Conservation (phyloP, 2,888 invertebrate species). For the Alviniconcha strummeri region DNA sequence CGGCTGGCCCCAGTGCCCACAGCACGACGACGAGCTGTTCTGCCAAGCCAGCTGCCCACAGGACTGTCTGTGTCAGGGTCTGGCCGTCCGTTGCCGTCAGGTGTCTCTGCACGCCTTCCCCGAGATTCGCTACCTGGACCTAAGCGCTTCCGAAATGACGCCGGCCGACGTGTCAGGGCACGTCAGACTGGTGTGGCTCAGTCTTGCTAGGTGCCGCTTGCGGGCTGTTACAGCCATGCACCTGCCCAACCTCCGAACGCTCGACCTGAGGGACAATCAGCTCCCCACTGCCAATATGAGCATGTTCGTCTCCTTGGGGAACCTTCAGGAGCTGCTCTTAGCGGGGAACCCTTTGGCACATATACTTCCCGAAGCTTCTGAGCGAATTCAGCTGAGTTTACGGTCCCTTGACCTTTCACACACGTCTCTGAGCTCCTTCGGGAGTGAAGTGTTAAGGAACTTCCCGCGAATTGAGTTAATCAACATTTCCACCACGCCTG, state of each 20-base stretch:
- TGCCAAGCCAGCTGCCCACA: slow-evolving; percentile 13
- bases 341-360: slow-evolving; percentile 13
- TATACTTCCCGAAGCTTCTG: neutral
- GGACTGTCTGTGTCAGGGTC: slow-evolving; percentile 10
- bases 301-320: slow-evolving; percentile 18
- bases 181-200: slow-evolving; percentile 5
- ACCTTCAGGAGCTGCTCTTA: slow-evolving; percentile 16
- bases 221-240: neutral
- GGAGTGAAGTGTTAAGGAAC: neutral
- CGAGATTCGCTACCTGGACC: slow-evolving; percentile 6
- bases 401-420: neutral
- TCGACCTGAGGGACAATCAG: slow-evolving; percentile 28
- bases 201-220: neutral
- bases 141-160: neutral
- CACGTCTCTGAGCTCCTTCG: neutral
- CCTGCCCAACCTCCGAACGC: slow-evolving; percentile 24
- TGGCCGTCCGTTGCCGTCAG: neutral
- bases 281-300: neutral
- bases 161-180: neutral
- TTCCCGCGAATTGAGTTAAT: slow-evolving; percentile 14
- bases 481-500: neutral
- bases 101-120: neutral
- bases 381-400: neutral
- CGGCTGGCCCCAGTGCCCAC: slow-evolving; percentile 38
- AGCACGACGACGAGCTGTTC: slow-evolving; percentile 39